Conservation (phyloP, 1,140 invertebrate species). For the Orius laevigatus region DNA sequence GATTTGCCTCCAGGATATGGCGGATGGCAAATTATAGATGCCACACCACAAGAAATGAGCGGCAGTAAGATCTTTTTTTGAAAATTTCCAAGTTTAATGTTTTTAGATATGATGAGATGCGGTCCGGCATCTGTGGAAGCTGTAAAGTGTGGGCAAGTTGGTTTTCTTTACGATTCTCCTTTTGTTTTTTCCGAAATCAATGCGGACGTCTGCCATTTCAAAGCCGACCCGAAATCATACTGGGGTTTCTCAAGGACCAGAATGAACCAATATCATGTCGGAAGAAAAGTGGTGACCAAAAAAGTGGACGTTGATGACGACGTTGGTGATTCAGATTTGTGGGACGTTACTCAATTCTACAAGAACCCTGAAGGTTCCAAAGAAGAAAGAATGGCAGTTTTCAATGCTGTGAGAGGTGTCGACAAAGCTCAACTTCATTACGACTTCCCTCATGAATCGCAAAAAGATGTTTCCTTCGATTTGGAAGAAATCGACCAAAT, state of each 20-base stretch:
- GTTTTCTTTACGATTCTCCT: slow-evolving; percentile 52
- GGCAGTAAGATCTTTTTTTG: slow-evolving; percentile 27
- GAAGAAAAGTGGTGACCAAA: slow-evolving; percentile 57
- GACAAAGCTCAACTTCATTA: slow-evolving; percentile 39
- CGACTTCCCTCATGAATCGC: slow-evolving; percentile 33
- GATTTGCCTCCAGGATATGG: slow-evolving; percentile 55
- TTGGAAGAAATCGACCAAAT: slow-evolving; percentile 48
- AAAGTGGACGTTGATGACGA: slow-evolving; percentile 39
- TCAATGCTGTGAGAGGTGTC: slow-evolving; percentile 42
- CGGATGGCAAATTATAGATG: slow-evolving; percentile 65
- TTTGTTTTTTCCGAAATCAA: slow-evolving; percentile 68
- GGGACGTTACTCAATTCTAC: slow-evolving; percentile 50
- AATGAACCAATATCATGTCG: slow-evolving; percentile 47
- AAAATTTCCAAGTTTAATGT: background rate
- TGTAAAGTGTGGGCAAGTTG: slow-evolving; percentile 53
- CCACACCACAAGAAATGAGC: slow-evolving; percentile 59
- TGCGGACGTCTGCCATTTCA: slow-evolving; percentile 53
- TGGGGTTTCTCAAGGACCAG: slow-evolving; percentile 45
- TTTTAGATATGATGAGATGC: slow-evolving; percentile 35
- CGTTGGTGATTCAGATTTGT: slow-evolving; percentile 38
- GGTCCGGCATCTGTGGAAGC: slow-evolving; percentile 55
- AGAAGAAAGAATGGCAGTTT: slow-evolving; percentile 42
- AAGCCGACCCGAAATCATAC: slow-evolving; percentile 42
- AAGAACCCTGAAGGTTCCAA: slow-evolving; percentile 49
- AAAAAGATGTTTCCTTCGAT: slow-evolving; percentile 47